Percentiles rank a stretch among this genome's conserved stretches.
phyloP scores from a whole-genome alignment of 2,888 invertebrate species.

The Yponomeuta malinellus region DNA sequence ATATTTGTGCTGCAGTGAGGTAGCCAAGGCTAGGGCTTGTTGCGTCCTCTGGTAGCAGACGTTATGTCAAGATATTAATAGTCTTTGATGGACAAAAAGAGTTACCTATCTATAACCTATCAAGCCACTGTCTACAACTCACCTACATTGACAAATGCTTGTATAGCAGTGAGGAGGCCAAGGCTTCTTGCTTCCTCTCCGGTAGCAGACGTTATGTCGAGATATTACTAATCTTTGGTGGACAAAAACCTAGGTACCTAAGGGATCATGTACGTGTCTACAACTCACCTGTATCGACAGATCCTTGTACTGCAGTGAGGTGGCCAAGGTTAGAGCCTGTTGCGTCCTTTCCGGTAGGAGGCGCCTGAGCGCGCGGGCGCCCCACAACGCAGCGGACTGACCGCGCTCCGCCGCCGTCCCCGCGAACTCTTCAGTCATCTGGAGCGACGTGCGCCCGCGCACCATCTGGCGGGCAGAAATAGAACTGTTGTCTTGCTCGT shows the following conservation, averaged over 20 bases:
- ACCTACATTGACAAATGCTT: too few relatives aligned
- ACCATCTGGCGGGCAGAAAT: constrained; percentile 45
- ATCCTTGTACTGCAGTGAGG: constrained; percentile 43
- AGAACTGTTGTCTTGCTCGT: not conserved
- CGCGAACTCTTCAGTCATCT: constrained; percentile 84
- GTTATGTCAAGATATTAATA: constrained; percentile 24
- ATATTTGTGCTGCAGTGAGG: constrained; percentile 37
- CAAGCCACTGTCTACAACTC: too few relatives aligned
- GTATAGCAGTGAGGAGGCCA: too few relatives aligned
- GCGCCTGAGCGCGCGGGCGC: constrained; percentile 86
- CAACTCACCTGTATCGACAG: constrained; percentile 50
- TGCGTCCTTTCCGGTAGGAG: constrained; percentile 77
- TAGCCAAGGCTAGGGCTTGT: constrained; percentile 44
- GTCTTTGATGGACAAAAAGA: too few relatives aligned
- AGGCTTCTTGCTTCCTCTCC: too few relatives aligned
- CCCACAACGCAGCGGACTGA: constrained; percentile 88
- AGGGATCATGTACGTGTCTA: too few relatives aligned
- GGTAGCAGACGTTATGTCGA: too few relatives aligned
- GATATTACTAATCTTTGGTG: too few relatives aligned
- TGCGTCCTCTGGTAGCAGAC: constrained; percentile 77
- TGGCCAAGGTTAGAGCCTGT: constrained; percentile 43
- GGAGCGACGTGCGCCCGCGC: constrained; percentile 65
- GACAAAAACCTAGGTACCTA: too few relatives aligned
- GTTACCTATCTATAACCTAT: too few relatives aligned
- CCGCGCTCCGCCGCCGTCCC: constrained; percentile 73